Percentiles rank a stretch among this genome's conserved stretches.
Evolutionary conservation across 2,888 invertebrate genomes (phyloP).

Genomic region (Coenonympha glycerion): DNA sequence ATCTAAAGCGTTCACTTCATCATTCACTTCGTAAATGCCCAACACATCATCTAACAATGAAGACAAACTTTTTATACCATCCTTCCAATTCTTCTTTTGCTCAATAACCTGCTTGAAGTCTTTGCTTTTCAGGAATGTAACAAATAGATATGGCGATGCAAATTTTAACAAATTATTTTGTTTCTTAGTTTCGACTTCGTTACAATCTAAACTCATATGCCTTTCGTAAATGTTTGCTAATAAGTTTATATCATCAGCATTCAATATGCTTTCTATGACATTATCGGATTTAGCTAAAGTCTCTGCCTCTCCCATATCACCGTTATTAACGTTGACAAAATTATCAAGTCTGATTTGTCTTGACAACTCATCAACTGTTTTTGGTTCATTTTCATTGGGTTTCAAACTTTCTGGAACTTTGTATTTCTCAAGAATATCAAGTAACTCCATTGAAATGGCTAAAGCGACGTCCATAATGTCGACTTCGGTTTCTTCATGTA

Average conservation of each 20-base stretch:
- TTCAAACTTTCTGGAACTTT: slow-evolving; percentile 60
- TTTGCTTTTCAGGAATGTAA: slow-evolving; percentile 71
- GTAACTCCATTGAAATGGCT: slow-evolving; percentile 68
- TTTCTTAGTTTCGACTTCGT: slow-evolving; percentile 36
- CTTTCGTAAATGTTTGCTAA: slow-evolving; percentile 78
- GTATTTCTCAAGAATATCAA: slow-evolving; percentile 74
- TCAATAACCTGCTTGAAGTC: slow-evolving; percentile 78
- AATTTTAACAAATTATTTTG: slow-evolving; percentile 44
- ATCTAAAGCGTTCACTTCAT: slow-evolving; percentile 79
- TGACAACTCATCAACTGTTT: slow-evolving; percentile 43
- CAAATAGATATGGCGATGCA: slow-evolving; percentile 76
- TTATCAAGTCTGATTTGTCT: slow-evolving; percentile 42
- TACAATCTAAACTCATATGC: slow-evolving; percentile 54
- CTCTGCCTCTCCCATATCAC: slow-evolving; percentile 34
- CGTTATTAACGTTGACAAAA: slow-evolving; percentile 29
- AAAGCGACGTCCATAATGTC: slow-evolving; percentile 81
- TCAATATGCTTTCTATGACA: slow-evolving; percentile 80
- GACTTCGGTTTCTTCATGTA: slow-evolving; percentile 82
- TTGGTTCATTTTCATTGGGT: slow-evolving; percentile 40
- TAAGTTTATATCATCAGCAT: slow-evolving; percentile 78
- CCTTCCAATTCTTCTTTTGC: slow-evolving; percentile 80
- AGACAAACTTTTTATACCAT: slow-evolving; percentile 79
- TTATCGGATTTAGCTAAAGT: slow-evolving; percentile 51
- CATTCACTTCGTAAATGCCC: slow-evolving; percentile 71
- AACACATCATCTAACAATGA: slow-evolving; percentile 85